Evolutionary conservation across 2,888 invertebrate species (phyloP).

Genomic region (Resseliella maxima): DNA sequence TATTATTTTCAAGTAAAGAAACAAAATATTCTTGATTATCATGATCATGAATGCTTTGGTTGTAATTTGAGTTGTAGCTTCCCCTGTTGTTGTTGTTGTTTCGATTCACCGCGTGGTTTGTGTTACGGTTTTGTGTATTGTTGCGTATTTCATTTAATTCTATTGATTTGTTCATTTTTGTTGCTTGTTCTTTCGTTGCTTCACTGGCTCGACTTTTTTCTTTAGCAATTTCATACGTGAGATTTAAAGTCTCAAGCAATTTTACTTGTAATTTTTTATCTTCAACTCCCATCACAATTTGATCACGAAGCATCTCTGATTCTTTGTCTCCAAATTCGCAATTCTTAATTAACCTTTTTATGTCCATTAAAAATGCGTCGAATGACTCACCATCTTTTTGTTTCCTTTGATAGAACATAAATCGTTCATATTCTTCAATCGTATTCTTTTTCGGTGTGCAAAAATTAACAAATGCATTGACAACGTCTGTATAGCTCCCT

Average conservation of each 20-base stretch:
- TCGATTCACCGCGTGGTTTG: neutral
- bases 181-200: neutral
- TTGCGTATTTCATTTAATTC: neutral
- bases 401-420: conserved; percentile 49
- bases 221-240: neutral
- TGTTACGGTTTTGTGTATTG: neutral
- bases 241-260: neutral
- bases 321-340: conserved; percentile 49
- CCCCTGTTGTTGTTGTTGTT: neutral
- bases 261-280: neutral
- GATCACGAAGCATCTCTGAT: neutral
- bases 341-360: conserved; percentile 55
- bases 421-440: conserved; percentile 56
- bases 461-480: conserved; percentile 51
- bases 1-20: too few species aligned
- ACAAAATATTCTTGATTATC: too few species aligned
- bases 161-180: neutral
- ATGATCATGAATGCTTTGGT: too few species aligned
- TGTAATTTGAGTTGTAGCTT: neutral
- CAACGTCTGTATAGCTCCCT: neutral
- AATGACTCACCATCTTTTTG: conserved; percentile 56
- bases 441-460: conserved; percentile 54
- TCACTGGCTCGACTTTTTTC: neutral
- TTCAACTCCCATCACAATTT: neutral
- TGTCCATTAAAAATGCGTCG: conserved; percentile 56